Base-by-base conservation (phyloP, 2,888 invertebrate genomes). In the Empis stercorea region DNA sequence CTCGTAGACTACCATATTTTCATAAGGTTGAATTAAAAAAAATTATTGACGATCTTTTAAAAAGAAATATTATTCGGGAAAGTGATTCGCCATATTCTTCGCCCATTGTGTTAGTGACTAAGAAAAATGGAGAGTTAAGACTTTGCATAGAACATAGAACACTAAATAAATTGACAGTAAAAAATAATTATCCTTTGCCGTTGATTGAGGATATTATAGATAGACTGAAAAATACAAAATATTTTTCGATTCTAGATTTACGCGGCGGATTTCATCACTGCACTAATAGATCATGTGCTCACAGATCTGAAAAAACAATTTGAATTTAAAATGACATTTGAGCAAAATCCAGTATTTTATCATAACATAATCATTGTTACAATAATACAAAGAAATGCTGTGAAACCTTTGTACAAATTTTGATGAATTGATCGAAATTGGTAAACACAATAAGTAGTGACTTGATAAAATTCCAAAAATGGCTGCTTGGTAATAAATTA, bases 231-330 rank as follows among this genome's bases (percentile, higher is more conserved):
- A 50, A 48, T 9, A 57, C 57, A 44, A 45, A 40, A 17, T 52
- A 51, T 44, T 59, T 55, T 45, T 38, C 49, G 4, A 13, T 45
- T n/a, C 40, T 55, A 5, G 53, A 56, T 43, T 30, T 53, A n/a
- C 42, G 40, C 30, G 50, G 48, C 37, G 55, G 52, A 6, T 55
- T 54, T 39, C 39, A 50, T 46, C 56, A 54, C 30, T 36, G 52
- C 2, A 41, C n/a, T 54, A 30, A 38, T 47, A 9, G 46, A 47
- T 10, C 48, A 56, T 2, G n/a, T n/a, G n/a, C n/a, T n/a, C n/a
- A n/a, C n/a, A n/a, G n/a, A n/a, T 54, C 54, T 7, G 47, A 48
- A 11, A 50, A 51, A 41, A 14, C n/a, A 36, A n/a, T 36, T n/a
- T n/a, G 34, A 36, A 36, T 32, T 5, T 3, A 32, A 13, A 13